These are phyloP conservation scores for Cariama cristata DNA, from an alignment of 2,113 vertebrate genomes.

Conservation along the genomic window DNA sequence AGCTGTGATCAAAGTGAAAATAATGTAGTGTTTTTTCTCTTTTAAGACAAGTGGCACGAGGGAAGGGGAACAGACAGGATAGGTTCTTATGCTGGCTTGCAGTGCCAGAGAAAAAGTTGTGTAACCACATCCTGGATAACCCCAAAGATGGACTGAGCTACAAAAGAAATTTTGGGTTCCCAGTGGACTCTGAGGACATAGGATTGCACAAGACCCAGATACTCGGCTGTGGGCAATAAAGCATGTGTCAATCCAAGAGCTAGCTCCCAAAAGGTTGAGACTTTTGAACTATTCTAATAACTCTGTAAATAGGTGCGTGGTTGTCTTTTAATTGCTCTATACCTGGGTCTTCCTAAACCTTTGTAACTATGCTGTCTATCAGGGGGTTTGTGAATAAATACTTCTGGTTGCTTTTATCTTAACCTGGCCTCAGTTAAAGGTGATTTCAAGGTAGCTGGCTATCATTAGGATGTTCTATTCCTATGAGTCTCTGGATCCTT, in stretches of 20 bases:
- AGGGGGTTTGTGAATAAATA: not conserved
- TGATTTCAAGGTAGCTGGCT: not conserved
- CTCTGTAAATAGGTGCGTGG: conserved; percentile 32
- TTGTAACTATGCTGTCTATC: not conserved
- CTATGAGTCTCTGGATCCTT: not conserved
- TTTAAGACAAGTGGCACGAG: not conserved
- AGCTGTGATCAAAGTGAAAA: not conserved
- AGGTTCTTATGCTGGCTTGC: not conserved
- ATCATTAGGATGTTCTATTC: not conserved
- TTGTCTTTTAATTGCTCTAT: conserved; percentile 2
- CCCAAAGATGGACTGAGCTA: not conserved
- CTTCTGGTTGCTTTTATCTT: not conserved
- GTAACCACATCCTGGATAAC: conserved; percentile 20
- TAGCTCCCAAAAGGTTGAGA: conserved; percentile 36
- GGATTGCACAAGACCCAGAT: conserved; percentile 20
- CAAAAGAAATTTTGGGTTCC: conserved; percentile 31
- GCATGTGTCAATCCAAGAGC: not conserved
- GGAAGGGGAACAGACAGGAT: not conserved
- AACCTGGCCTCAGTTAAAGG: not conserved
- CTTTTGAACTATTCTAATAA: conserved; percentile 47
- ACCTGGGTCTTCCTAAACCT: not conserved
- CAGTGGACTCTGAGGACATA: not conserved
- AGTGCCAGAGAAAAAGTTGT: not conserved
- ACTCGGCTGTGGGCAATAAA: conserved; percentile 29
- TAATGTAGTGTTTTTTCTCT: not conserved